Evolutionary conservation across 2,113 vertebrate genomes (phyloP).

Genomic region (Siniperca chuatsi): DNA sequence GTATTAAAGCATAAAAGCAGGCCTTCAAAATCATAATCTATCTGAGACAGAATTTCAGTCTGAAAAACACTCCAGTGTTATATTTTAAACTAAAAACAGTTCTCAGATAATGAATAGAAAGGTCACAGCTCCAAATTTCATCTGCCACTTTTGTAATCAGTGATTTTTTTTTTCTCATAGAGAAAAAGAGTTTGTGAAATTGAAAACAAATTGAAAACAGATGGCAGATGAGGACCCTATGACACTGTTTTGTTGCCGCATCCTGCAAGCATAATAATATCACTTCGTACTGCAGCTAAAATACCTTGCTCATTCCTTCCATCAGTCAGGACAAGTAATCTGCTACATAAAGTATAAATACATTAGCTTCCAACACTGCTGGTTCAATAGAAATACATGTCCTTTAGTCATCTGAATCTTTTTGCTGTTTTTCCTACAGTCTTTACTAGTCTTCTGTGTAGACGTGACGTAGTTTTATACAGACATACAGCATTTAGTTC

Average conservation of each 20-base stretch:
- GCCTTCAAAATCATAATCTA: background rate
- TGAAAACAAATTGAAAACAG: conserved; percentile 25
- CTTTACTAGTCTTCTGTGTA: conserved; percentile 17
- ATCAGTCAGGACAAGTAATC: background rate
- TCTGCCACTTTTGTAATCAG: background rate
- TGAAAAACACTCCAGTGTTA: background rate
- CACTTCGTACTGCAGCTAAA: background rate
- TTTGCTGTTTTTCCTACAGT: conserved; percentile 29
- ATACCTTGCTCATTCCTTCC: background rate
- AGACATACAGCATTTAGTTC: conserved; percentile 22
- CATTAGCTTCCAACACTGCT: background rate
- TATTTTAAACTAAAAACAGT: background rate
- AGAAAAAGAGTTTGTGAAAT: conserved; percentile 2
- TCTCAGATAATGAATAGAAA: background rate
- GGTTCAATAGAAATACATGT: background rate
- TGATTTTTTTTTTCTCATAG: background rate
- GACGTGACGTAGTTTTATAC: conserved; percentile 17
- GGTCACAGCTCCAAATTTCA: conserved; percentile 3
- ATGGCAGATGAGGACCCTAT: conserved; percentile 6
- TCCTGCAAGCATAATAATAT: background rate
- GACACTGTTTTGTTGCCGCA: conserved; percentile 3
- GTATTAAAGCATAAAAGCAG: background rate
- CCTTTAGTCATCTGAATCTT: conserved; percentile 5
- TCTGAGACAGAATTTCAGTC: background rate
- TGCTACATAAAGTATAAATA: background rate